Evolutionary conservation across 1,140 invertebrate species (phyloP), one percentile per base, ranked within the genome.

Genomic region (Acyrthosiphon pisum): DNA sequence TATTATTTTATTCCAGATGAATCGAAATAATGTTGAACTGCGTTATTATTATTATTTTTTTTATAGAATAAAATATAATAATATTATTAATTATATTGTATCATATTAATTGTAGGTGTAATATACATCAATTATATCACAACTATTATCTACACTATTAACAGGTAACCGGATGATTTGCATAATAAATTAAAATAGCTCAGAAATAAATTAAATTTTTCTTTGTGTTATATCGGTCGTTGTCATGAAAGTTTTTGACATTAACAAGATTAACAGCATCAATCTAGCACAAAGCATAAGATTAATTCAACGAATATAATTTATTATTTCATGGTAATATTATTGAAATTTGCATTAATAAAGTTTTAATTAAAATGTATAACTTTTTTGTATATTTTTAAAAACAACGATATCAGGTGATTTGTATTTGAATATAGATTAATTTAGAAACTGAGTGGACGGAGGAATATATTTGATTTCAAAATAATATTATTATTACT

Each of bases 221-320:
- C 60, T 76, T 76, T 76, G 60, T 76, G n/a, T 76, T 6, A 1
- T 76, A n/a, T 76, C 60, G n/a, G 30, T 30, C 6, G 60, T 60
- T 76, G 60, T 76, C 60, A 30, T 30, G 60, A 76, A 76, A 76
- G 60, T 76, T 76, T 68, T 76, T 76, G 60, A 76, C 60, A 76
- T 76, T 76, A 76, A 76, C 60, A 76, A 76, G 60, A 76, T 76
- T 76, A 76, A 76, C 60, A 76, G n/a, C n/a, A 76, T 76, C 60
- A 76, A 76, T 76, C 60, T 76, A 76, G 30, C n/a, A 76, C 30
- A 76, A n/a, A 76, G 60, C n/a, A 76, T 76, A 76, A 76, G 60
- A 76, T 76, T n/a, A 76, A 76, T 76, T 76, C 60, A 76, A 76
- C 60, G 11, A 76, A 76, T 76, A n/a, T 76, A 76, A 76, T 76